Conservation (phyloP, 2,888 invertebrate genomes). For the Drosophila leonis region DNA sequence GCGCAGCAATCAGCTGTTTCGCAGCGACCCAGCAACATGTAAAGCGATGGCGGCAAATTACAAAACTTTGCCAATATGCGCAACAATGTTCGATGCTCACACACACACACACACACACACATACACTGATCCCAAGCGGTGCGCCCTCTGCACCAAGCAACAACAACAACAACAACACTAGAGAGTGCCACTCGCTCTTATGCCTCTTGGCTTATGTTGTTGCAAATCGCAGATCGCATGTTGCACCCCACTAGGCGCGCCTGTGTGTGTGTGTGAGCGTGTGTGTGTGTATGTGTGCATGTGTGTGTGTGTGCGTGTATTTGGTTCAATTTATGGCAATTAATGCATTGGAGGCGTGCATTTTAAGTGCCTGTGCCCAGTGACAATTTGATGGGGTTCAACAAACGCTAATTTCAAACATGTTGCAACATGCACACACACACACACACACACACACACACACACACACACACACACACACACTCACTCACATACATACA, state of each 20-base stretch:
- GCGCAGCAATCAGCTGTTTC: slow-evolving; percentile 48
- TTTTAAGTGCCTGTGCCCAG: slow-evolving; percentile 52
- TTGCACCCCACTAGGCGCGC: slow-evolving; percentile 43
- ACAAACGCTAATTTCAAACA: slow-evolving; percentile 56
- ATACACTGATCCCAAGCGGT: slow-evolving; percentile 6
- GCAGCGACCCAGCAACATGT: slow-evolving; percentile 44
- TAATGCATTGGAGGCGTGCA: slow-evolving; percentile 58
- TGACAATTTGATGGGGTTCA: slow-evolving; percentile 60
- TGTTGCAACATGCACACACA: slow-evolving; percentile 19
- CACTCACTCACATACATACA: too few relatives aligned
- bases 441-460: slow-evolving; percentile 2
- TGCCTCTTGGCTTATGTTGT: slow-evolving; percentile 1
- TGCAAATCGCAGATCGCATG: slow-evolving; percentile 40
- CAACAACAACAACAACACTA: not conserved
- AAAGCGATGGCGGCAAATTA: slow-evolving; percentile 49
- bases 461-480: not conserved
- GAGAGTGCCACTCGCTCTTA: not conserved
- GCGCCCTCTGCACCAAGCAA: not conserved
- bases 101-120: too few relatives aligned
- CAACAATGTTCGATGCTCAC: slow-evolving; percentile 47
- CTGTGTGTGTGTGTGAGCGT: slow-evolving; percentile 3
- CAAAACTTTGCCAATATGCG: slow-evolving; percentile 44
- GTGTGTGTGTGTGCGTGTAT: slow-evolving; percentile 7
- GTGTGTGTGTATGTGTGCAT: slow-evolving; percentile 4
- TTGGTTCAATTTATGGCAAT: slow-evolving; percentile 59